phyloP scores from a whole-genome alignment of 2,113 vertebrate genomes.

The Pluvialis apricaria region DNA sequence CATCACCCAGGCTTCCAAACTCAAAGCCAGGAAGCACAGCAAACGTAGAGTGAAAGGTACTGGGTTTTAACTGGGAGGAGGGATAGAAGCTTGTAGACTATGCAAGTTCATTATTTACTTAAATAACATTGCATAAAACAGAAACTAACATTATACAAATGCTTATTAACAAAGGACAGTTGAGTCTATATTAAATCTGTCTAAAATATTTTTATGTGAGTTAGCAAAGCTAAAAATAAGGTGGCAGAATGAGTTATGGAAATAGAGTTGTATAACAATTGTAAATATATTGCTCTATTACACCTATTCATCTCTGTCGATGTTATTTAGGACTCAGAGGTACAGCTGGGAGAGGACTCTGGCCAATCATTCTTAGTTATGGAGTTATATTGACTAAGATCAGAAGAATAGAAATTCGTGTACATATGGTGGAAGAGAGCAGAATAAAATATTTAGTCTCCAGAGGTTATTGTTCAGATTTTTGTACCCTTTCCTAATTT shows the following conservation, averaged over 20 bases:
- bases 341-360: neutral
- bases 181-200: neutral
- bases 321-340: neutral
- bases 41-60: slow-evolving; percentile 82
- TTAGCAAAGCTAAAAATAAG: neutral
- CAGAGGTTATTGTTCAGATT: neutral
- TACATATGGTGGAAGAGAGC: neutral
- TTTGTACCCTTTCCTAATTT: neutral
- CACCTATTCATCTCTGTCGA: neutral
- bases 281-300: neutral
- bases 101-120: neutral
- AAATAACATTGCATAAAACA: neutral
- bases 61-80: neutral
- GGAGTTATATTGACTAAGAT: neutral
- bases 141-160: neutral
- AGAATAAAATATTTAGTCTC: neutral
- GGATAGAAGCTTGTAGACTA: neutral
- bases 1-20: slow-evolving; percentile 54
- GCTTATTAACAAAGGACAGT: neutral
- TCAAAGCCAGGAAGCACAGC: slow-evolving; percentile 76
- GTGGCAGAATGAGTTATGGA: neutral
- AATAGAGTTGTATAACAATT: neutral
- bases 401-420: neutral
- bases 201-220: neutral
- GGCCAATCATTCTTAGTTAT: neutral